Conservation (phyloP, 1,140 invertebrate species). For the Spodoptera frugiperda region DNA sequence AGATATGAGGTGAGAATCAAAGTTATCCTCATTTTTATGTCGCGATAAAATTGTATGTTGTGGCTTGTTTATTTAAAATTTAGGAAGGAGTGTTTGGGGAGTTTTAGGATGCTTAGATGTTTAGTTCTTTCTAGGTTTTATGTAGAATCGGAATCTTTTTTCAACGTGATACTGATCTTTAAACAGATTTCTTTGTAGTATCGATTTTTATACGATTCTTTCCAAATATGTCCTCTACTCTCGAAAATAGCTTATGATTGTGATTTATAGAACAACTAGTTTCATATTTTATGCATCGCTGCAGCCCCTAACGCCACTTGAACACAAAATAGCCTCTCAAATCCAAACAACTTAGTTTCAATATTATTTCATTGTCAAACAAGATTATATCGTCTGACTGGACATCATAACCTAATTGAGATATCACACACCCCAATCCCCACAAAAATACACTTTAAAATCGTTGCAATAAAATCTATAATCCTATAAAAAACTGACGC, state of each 20-base stretch:
- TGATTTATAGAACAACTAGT: not conserved
- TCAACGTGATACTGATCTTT: too few species aligned
- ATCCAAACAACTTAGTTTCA: conserved; percentile 34
- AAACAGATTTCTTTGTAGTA: too few species aligned
- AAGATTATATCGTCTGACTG: conserved; percentile 67
- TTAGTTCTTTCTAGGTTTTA: too few species aligned
- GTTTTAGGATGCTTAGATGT: too few species aligned
- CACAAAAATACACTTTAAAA: conserved; percentile 40
- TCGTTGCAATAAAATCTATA: conserved; percentile 29
- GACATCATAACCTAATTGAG: conserved; percentile 68
- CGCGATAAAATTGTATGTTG: conserved; percentile 4
- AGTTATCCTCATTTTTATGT: conserved; percentile 19
- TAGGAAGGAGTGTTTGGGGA: not conserved
- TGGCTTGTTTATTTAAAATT: not conserved
- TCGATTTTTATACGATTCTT: too few species aligned
- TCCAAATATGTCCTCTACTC: too few species aligned
- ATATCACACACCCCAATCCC: conserved; percentile 46
- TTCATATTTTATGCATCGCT: not conserved
- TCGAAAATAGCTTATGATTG: too few species aligned
- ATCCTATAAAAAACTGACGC: not conserved
- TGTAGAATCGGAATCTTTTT: too few species aligned
- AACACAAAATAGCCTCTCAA: conserved; percentile 14
- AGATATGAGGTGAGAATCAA: conserved; percentile 19
- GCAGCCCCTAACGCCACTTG: not conserved
- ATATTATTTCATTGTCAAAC: conserved; percentile 65